Base-by-base conservation (phyloP, 2,113 vertebrate genomes). In the Pomatostomus ruficeps region DNA sequence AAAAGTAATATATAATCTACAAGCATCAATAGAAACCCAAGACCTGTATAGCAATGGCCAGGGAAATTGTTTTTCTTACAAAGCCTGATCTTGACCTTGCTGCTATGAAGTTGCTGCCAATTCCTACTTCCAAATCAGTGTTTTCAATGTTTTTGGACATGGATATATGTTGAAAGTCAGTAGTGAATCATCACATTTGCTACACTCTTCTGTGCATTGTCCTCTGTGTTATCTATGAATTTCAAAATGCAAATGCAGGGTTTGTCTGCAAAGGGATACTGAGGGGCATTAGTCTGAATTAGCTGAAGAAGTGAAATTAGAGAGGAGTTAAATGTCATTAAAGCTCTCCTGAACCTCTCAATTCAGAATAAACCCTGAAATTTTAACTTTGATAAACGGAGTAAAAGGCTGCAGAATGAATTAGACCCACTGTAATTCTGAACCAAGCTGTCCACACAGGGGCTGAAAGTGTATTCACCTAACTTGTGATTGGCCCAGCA, bases 71-170 rank as follows among this genome's bases (percentile, higher is more conserved):
- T 91, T 93, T 89, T 73, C 75, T 88, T 86, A 73, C 70, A 51
- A 89, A 85, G 63, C 85, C 59, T 58, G 31, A 35, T 88, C 57
- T 83, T 91, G 80, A 87, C 80, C 52, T 70, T 14, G 2, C 59
- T 72, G 57, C 52, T 65, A 25, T 1, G 5, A 57, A 94, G 42
- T 36, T 70, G 43, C 31, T 91, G 93, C 76, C 79, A 83, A 57
- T 76, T 83, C n/a, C 42, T 71, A 73, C 49, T 91, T 86, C 81
- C 80, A 96, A 86, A 81, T 66, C 70, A 91, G 51, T 68, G 77
- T 85, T 96, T 94, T 86, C 62, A 95, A 67, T 49, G 23, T 1
- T 85, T 75, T 89, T 84, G 49, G 49, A 63, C 29, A 65, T 31
- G 42, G 38, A 68, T 76, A 42, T 55, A 35, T 43, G 25, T 43